Evolutionary conservation across 2,888 invertebrate genomes (phyloP).

Genomic region (Netelia melanura): DNA sequence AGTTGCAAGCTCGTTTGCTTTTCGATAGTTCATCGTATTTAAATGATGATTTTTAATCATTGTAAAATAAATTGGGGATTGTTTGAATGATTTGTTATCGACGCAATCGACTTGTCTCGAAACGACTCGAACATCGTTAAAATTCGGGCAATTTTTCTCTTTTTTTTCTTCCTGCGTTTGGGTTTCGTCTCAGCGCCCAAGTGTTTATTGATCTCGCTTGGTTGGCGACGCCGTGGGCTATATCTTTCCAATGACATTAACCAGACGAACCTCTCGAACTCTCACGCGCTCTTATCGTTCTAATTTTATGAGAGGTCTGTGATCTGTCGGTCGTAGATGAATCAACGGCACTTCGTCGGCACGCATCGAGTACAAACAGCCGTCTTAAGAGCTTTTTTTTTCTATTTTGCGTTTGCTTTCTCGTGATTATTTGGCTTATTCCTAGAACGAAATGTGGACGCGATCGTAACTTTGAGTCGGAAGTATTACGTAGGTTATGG

Average conservation of each 20-base stretch:
- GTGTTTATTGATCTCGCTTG: slow-evolving; percentile 26
- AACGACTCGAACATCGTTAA: background rate
- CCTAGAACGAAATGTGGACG: background rate
- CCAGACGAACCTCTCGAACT: slow-evolving; percentile 53
- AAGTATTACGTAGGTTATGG: too few species aligned
- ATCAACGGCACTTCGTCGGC: slow-evolving; percentile 36
- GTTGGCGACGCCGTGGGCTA: slow-evolving; percentile 8
- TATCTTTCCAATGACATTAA: slow-evolving; percentile 31
- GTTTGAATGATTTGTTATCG: background rate
- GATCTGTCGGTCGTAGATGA: slow-evolving; percentile 40
- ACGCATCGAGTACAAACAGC: slow-evolving; percentile 4
- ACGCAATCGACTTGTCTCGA: background rate
- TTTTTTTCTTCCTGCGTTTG: background rate
- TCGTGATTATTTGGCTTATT: background rate
- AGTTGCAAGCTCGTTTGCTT: too few species aligned
- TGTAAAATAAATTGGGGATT: background rate
- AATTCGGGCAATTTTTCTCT: background rate
- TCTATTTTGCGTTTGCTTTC: slow-evolving; percentile 32
- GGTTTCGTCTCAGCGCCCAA: slow-evolving; percentile 14
- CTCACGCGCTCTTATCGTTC: slow-evolving; percentile 35
- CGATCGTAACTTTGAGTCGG: background rate
- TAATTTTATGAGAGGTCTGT: slow-evolving; percentile 41
- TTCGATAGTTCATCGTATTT: too few species aligned
- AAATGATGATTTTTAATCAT: too few species aligned
- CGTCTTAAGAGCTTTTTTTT: background rate